Percentiles rank a stretch among this genome's conserved stretches.
Evolutionary conservation across 2,797 vertebrate species (phyloP).

Genomic region (Buceros bicornis): DNA sequence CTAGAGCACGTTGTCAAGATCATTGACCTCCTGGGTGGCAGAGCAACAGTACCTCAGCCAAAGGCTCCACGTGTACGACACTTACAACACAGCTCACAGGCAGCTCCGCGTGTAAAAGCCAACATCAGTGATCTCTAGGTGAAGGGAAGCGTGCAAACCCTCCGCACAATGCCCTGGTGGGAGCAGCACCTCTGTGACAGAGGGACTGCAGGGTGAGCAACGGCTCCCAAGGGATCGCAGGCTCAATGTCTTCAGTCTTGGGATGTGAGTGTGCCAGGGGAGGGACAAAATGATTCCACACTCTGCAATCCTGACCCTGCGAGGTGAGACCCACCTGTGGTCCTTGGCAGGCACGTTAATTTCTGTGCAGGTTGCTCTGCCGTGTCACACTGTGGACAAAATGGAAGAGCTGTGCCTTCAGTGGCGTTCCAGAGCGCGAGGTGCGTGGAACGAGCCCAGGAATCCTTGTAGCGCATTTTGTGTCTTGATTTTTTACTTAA

Average conservation of each 20-base stretch:
- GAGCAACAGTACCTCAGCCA: not conserved
- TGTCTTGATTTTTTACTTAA: constrained; percentile 35
- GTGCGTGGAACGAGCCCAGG: not conserved
- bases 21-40: not conserved
- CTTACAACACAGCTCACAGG: not conserved
- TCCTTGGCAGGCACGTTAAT: not conserved
- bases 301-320: too few species aligned
- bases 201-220: not conserved
- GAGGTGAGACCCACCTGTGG: not conserved
- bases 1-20: not conserved
- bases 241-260: not conserved
- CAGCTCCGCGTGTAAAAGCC: not conserved
- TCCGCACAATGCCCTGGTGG: fast-evolving
- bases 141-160: not conserved
- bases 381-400: constrained; percentile 23
- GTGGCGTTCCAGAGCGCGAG: constrained; percentile 46
- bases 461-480: not conserved
- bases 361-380: constrained; percentile 44
- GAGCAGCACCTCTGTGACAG: not conserved
- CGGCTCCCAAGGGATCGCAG: not conserved
- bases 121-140: not conserved
- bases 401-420: constrained; percentile 11
- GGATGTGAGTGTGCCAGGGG: not conserved
- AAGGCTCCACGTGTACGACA: not conserved
- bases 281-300: not conserved